Evolutionary conservation across 2,888 invertebrate genomes (phyloP).

Genomic region (Globia sparganii): DNA sequence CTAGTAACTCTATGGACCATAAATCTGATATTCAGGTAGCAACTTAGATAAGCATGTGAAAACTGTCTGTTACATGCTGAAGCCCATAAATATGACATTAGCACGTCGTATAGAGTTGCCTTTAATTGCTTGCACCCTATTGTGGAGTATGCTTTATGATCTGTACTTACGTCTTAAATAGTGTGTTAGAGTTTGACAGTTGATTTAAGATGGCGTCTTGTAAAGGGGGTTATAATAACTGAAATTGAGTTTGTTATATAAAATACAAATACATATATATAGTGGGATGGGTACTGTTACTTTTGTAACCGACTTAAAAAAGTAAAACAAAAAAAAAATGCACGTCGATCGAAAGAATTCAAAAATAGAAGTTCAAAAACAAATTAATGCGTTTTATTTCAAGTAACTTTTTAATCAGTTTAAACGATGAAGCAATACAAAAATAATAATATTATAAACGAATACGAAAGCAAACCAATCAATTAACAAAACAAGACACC

Average conservation of each 20-base stretch:
- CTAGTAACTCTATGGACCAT: conserved; percentile 70
- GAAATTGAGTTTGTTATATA: background rate
- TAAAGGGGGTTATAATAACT: background rate
- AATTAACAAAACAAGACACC: conserved; percentile 70
- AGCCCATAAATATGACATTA: conserved; percentile 90
- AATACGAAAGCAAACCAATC: conserved; percentile 51
- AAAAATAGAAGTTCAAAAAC: background rate
- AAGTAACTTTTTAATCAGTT: background rate
- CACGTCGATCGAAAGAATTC: background rate
- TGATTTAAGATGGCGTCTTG: conserved; percentile 54
- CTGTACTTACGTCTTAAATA: conserved; percentile 64
- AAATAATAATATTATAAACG: background rate
- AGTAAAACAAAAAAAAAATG: background rate
- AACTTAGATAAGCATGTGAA: conserved; percentile 86
- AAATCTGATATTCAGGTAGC: conserved; percentile 82
- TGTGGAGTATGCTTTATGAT: conserved; percentile 80
- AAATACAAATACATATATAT: background rate
- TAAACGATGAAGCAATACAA: background rate
- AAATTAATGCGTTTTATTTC: background rate
- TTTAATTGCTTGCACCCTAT: conserved; percentile 81
- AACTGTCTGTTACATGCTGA: conserved; percentile 82
- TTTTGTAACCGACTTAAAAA: background rate
- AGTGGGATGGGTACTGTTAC: background rate
- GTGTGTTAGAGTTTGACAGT: conserved; percentile 36
- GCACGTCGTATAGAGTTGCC: conserved; percentile 84